Base-by-base conservation (phyloP, 2,888 invertebrate species). In the Stenodera caucasica region DNA sequence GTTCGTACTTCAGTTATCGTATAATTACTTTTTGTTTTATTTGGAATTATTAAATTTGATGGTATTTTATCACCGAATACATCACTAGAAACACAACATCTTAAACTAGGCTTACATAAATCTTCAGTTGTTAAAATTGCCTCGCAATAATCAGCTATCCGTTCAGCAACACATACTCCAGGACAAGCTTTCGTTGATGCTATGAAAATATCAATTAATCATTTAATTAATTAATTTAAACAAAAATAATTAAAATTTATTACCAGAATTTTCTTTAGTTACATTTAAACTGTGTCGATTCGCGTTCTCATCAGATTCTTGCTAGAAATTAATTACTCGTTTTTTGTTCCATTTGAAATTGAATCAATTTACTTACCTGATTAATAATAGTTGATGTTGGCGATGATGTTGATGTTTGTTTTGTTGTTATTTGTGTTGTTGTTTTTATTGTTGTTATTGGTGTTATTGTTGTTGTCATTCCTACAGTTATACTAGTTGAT, bases 81-180 rank as follows among this genome's bases (percentile, higher is more conserved):
- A 70, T 92, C 91, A 65, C 88, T 84, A 12, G 90, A 88, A 2
- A 94, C 92, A 80, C 95, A 95, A 80, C 95, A 95, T 59, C 88
- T 86, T 61, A 90, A 83, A 0, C 90, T 90, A 14, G 86, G 80
- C 70, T 89, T 88, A 78, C 95, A 94, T 2, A 93, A 83, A 30
- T 86, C 87, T 33, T 85, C 83, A 1, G 88, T 86, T 53, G 89
- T 88, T 53, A 94, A 81, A 69, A 93, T 91, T 0, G 92, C 93
- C 72, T 94, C 92, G 77, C 95, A 95, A 78, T 94, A 94, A 74
- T 90, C 88, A 0, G 92, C 89, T 63, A 94, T 88, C 23, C 89
- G 83, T 55, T 91, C 88, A 21, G 90, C 89, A 57, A 94, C 92
- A 75, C 95, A 95, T 7, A 93, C 90, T 3, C 94, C 94, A 0